A percentile compares a stretch with the other conserved stretches of the same genome.
phyloP scores from a whole-genome alignment of 2,888 invertebrate genomes.

The Ophion obscuratus region DNA sequence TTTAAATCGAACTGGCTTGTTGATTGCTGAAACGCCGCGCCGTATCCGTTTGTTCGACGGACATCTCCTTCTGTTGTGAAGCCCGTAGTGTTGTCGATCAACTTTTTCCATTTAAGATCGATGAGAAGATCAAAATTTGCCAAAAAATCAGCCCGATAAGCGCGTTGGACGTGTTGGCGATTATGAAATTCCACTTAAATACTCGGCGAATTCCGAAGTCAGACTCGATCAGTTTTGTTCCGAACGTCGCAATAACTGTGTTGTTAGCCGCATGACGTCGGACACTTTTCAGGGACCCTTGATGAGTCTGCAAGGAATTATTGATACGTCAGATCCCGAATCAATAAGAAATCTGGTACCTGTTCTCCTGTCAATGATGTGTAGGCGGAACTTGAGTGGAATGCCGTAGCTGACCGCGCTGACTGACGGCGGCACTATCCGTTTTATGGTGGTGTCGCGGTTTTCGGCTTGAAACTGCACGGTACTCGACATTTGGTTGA shows the following conservation, averaged over 20 bases:
- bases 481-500: constrained; percentile 39
- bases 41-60: not conserved
- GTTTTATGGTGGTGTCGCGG: not conserved
- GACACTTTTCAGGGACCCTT: not conserved
- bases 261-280: constrained; percentile 52
- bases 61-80: constrained; percentile 19
- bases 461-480: constrained; percentile 6
- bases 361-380: constrained; percentile 49
- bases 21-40: constrained; percentile 18
- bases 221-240: constrained; percentile 43
- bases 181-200: not conserved
- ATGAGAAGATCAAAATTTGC: constrained; percentile 50
- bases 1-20: not conserved
- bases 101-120: constrained; percentile 40
- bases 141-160: constrained; percentile 65
- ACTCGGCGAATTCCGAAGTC: constrained; percentile 50
- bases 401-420: constrained; percentile 36
- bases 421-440: constrained; percentile 34
- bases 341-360: constrained; percentile 63
- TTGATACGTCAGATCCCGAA: constrained; percentile 54
- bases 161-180: constrained; percentile 1
- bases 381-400: constrained; percentile 8
- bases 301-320: constrained; percentile 8
- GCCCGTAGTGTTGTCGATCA: constrained; percentile 31
- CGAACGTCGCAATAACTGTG: constrained; percentile 44